Base-by-base conservation (phyloP, 2,888 invertebrate species). In the Microplitis deprimator region DNA sequence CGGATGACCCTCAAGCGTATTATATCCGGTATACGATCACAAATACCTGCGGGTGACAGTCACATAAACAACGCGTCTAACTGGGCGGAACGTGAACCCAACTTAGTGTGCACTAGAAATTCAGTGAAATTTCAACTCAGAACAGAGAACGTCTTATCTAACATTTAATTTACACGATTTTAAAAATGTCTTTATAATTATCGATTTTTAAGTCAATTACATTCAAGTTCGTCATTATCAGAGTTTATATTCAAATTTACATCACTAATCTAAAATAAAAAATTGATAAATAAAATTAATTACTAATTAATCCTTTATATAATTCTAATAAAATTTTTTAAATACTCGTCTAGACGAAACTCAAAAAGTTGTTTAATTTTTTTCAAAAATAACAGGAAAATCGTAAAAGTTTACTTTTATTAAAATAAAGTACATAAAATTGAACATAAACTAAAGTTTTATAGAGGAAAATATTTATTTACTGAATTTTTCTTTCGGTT, bases 1-100 rank as follows among this genome's bases (percentile, higher is more conserved):
- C 50, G 13, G 29, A 67, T 38, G 67, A 67, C 20, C 67, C 29
- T 67, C 67, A 67, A 67, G 10, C 38, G 20, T 39, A 39, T 39
- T 20, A 67, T 67, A 13, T 60, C 62, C n/a, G 39, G 60, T 39
- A 50, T 50, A 50, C 13, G 13, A 50, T 50, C 50, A 13, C 50
- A 50, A 50, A 50, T 16, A 20, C 40, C 40, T 72, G n/a, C 7
- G 71, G 20, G 62, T 40, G 39, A n/a, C 60, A 40, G 16, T 16
- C 62, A 6, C 17, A 39, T 40, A 62, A 61, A 72, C 71, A 72
- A 39, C 71, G 59, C 5, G 60, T 20, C 29, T 59, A 59, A 70
- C 70, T 70, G 60, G 29, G 60, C 59, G 70, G 59, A 70, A 70
- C 60, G 20, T 70, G 17, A 8, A 29, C 29, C 20, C 60, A 70